Evolutionary conservation across 2,888 invertebrate species (phyloP).

Genomic region (Drosophila subsilvestris): DNA sequence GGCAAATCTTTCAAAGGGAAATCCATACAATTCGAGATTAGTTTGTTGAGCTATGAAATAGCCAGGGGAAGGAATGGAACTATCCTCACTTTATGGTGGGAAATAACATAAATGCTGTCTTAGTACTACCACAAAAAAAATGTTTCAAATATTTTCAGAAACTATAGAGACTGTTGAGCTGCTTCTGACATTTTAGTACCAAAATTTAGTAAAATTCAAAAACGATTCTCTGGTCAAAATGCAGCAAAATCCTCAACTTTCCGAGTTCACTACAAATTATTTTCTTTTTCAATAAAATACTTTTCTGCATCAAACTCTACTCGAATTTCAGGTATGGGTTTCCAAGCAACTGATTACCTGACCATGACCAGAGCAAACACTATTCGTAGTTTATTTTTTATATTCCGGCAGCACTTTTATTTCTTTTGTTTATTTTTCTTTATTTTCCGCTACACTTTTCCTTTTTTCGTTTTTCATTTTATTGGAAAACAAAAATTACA

Average conservation of each 20-base stretch:
- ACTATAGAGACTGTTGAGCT: no score
- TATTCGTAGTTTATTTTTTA: constrained; percentile 17
- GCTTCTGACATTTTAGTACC: no score
- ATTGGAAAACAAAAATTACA: constrained; percentile 66
- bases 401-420: not conserved
- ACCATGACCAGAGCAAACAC: constrained; percentile 29
- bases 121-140: no score
- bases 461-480: not conserved
- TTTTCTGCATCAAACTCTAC: not conserved
- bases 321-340: not conserved
- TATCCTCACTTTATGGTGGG: not conserved
- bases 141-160: no score
- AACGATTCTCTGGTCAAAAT: not conserved
- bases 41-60: not conserved
- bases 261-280: not conserved
- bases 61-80: not conserved
- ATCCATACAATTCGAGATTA: not conserved
- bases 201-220: not conserved
- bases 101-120: no score
- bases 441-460: constrained; percentile 4
- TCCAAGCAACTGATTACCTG: constrained; percentile 1
- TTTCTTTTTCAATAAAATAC: not conserved
- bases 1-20: not conserved
- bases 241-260: not conserved
- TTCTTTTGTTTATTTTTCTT: constrained; percentile 23